Conservation (phyloP, 2,797 vertebrate genomes). For the Sebastiscus tertius region DNA sequence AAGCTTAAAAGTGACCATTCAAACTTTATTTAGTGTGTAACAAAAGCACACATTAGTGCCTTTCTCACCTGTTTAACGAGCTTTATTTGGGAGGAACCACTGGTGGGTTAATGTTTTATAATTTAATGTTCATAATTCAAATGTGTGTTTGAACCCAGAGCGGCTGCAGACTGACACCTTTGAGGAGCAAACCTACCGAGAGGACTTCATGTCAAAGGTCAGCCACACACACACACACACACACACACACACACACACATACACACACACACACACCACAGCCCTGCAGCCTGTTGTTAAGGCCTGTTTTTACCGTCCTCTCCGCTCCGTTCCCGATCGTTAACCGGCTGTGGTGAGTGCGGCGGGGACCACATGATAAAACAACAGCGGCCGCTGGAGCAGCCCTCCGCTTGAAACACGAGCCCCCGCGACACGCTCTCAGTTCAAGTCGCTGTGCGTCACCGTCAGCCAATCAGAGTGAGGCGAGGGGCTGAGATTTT, state of each 20-base stretch:
- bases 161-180: constrained; percentile 80
- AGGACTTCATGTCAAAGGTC: constrained; percentile 77
- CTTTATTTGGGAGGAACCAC: too few species aligned
- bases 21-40: background rate
- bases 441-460: background rate
- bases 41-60: too few species aligned
- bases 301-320: constrained; percentile 14
- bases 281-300: background rate
- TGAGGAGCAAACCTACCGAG: constrained; percentile 63
- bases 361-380: constrained; percentile 37
- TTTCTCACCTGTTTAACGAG: too few species aligned
- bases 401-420: too few species aligned
- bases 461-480: constrained; percentile 10
- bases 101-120: too few species aligned
- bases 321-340: background rate
- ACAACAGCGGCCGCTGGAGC: background rate
- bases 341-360: constrained; percentile 10
- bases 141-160: constrained; percentile 63
- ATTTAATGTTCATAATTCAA: background rate
- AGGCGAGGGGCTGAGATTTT: background rate
- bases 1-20: background rate
- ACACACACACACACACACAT: background rate
- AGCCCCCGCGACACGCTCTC: background rate
- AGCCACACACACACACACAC: constrained; percentile 24
- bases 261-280: background rate